Base-by-base conservation (phyloP, 2,888 invertebrate genomes). In the Labia minor region DNA sequence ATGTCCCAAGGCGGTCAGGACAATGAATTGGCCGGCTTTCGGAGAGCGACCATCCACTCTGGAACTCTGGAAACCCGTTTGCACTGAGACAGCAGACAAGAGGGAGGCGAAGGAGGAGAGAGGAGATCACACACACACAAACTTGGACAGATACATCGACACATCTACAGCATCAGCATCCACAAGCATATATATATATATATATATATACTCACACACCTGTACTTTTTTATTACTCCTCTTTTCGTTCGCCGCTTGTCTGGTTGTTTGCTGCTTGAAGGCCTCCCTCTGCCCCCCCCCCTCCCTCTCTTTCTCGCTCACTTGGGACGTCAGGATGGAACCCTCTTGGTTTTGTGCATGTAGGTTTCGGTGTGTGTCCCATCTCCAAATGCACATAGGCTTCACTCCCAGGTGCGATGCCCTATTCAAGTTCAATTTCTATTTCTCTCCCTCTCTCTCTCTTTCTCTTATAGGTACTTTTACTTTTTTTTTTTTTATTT, bases 1-100 rank as follows among this genome's bases (percentile, higher is more conserved):
- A 49, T 49, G 49, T 49, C 49, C 49, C 49, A 49, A 49, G 49
- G 49, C 49, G 49, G 49, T 49, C 49, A 49, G 49, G 49, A 49
- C 49, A 49, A 49, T 49, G 49, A 49, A 49, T 49, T 49, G 49
- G 49, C 49, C 49, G 49, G 49, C 49, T 49, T 49, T 49, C 49
- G 49, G 49, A 49, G 49, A 49, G 49, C 49, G 49, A 49, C 49
- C 49, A 49, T 8, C 49, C 49, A 49, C 49, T 49, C 49, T 49
- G 49, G 49, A 49, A 49, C 49, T 49, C 49, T 49, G 49, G 49
- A 49, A 49, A 49, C 49, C 49, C 49, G 49, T 49, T 49, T 49
- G 49, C 49, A 49, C 49, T 49, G 49, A 49, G 49, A 49, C 49
- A 49, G 49, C 49, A 49, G 49, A 49, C 49, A 49, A 49, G 49